These are phyloP conservation scores for Drosophila lini DNA, from an alignment of 1,140 invertebrate species.

Conservation along the genomic window DNA sequence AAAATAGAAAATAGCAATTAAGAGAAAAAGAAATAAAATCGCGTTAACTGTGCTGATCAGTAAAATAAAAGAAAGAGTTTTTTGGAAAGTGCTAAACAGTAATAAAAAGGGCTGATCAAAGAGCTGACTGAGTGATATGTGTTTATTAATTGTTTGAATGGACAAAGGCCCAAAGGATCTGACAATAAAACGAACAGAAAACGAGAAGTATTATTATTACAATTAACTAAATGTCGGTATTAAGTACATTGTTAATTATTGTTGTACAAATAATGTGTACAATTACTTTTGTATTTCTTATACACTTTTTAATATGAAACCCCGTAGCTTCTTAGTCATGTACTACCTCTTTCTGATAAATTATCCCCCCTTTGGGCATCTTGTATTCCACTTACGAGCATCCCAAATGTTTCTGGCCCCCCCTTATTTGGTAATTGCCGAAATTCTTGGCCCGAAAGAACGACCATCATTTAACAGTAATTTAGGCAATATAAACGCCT, in stretches of 20 bases:
- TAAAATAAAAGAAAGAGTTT: constrained; percentile 31
- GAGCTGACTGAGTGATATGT: constrained; percentile 18
- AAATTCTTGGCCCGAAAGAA: constrained; percentile 37
- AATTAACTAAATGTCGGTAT: too few relatives aligned
- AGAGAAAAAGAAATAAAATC: constrained; percentile 15
- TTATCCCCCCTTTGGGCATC: neutral
- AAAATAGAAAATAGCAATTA: constrained; percentile 30
- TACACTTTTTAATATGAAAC: too few relatives aligned
- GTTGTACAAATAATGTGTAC: neutral
- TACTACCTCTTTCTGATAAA: neutral
- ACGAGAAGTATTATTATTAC: neutral
- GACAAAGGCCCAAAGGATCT: neutral
- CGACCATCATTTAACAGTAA: constrained; percentile 42
- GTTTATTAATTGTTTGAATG: neutral
- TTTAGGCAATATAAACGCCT: constrained; percentile 34
- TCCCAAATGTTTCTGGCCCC: constrained; percentile 14
- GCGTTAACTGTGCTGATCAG: constrained; percentile 17
- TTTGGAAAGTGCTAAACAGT: constrained; percentile 44
- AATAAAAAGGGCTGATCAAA: constrained; percentile 23
- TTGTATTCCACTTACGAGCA: constrained; percentile 15
- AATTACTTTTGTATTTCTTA: too few relatives aligned
- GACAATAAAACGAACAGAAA: too few relatives aligned
- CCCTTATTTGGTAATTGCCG: constrained; percentile 12
- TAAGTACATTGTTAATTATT: neutral
- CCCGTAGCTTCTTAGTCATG: neutral